phyloP scores from a whole-genome alignment of 1,140 invertebrate species.

The Stegodyphus dumicola region DNA sequence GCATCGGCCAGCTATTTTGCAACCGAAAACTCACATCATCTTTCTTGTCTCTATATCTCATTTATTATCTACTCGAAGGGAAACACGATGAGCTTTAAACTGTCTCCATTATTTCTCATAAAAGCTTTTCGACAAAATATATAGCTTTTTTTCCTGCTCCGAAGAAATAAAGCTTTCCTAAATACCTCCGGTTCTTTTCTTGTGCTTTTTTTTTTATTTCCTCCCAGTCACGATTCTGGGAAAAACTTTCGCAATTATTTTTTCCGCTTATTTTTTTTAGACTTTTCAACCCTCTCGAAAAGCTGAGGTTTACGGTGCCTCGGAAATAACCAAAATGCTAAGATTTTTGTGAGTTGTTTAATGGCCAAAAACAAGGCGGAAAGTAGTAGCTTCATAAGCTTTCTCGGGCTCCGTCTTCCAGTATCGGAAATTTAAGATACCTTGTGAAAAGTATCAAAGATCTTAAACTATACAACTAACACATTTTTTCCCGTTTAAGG shows the following conservation, averaged over 20 bases:
- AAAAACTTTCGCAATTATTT: no score
- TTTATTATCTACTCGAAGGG: slow-evolving; percentile 48
- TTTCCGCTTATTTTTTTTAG: no score
- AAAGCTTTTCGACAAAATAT: slow-evolving; percentile 51
- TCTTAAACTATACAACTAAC: no score
- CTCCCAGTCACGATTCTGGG: no score
- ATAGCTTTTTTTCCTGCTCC: slow-evolving; percentile 12
- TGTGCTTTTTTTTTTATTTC: not conserved
- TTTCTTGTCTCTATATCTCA: slow-evolving; percentile 20
- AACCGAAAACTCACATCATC: slow-evolving; percentile 29
- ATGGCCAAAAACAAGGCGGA: slow-evolving; percentile 13
- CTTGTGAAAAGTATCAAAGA: no score
- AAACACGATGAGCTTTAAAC: slow-evolving; percentile 56
- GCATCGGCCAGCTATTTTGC: not conserved
- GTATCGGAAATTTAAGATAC: no score
- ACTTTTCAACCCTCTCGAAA: not conserved
- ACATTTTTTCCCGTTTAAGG: no score
- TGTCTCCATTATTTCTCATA: slow-evolving; percentile 56
- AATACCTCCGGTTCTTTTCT: slow-evolving; percentile 26
- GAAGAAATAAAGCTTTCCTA: slow-evolving; percentile 46
- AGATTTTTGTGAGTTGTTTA: slow-evolving; percentile 45
- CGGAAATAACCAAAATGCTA: not conserved
- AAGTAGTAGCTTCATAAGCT: slow-evolving; percentile 38
- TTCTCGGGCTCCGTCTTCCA: not conserved
- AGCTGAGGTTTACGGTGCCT: slow-evolving; percentile 14